Conservation (phyloP, 2,797 vertebrate species). For the Euthynnus affinis region DNA sequence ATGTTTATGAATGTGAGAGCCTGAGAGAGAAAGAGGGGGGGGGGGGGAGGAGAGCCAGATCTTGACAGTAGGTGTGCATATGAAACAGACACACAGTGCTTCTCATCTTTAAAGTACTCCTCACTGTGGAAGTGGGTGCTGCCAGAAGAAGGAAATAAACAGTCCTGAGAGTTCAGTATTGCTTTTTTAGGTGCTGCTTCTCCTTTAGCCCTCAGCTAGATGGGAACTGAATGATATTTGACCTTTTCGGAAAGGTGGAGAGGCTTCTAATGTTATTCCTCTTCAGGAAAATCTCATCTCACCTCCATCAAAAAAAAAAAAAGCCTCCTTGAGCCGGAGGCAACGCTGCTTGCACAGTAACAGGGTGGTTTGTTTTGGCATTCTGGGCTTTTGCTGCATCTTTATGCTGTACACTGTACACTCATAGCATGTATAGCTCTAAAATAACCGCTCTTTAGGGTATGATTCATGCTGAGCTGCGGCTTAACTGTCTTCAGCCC, state of each 20-base stretch:
- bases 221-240: conserved; percentile 60
- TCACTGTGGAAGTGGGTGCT: conserved; percentile 24
- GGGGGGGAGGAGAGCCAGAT: conserved; percentile 28
- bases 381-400: conserved; percentile 40
- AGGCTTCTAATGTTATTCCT: conserved; percentile 41
- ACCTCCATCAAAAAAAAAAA: conserved; percentile 38
- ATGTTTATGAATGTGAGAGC: conserved; percentile 7
- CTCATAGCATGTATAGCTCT: conserved; percentile 33
- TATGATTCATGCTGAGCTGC: conserved; percentile 49
- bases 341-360: neutral
- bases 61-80: conserved; percentile 54
- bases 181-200: conserved; percentile 45
- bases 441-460: conserved; percentile 53
- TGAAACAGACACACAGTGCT: conserved; percentile 56
- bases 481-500: conserved; percentile 23
- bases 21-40: conserved; percentile 17
- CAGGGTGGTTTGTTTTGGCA: conserved; percentile 15
- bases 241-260: conserved; percentile 62
- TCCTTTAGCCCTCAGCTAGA: conserved; percentile 45
- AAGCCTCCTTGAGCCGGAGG: conserved; percentile 44
- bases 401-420: conserved; percentile 8
- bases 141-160: conserved; percentile 44
- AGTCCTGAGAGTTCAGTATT: conserved; percentile 56
- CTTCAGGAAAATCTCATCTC: conserved; percentile 42
- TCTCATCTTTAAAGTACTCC: conserved; percentile 65